Base-by-base conservation (phyloP, 1,140 invertebrate genomes). In the Orchesella cincta region DNA sequence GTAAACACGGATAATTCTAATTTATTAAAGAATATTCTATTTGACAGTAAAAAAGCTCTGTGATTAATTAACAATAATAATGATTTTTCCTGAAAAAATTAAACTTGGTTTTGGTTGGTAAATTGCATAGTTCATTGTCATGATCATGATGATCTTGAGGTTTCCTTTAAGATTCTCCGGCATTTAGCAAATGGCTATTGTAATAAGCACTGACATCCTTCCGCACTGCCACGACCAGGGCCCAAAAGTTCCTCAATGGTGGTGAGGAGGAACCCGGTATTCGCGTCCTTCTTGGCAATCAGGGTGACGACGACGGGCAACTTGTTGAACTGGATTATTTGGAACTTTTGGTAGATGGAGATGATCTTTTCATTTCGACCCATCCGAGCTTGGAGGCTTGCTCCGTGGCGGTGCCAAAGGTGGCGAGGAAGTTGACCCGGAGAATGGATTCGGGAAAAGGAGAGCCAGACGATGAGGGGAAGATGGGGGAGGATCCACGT, bases 241-340 rank as follows among this genome's bases (percentile, higher is more conserved):
- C 93, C 92, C 75, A 94, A 90, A 82, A 91, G 90, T 74, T 89
- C 88, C 85, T 94, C 92, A 78, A 94, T 83, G 33, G 75, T 76
- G 2, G 91, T 90, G 64, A 95, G 84, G 71, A 94, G 92, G 76
- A 93, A 92, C 28, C 94, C 94, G 28, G 93, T 95, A 83, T 95
- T 95, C 76, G 93, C 93, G 78, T 90, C 89, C 82, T 91, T 90
- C 80, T 89, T 91, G 33, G 93, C 93, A 81, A 96, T 92, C 84
- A 95, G 92, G 81, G 92, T 94, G 31, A 95, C 88, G 26, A 95
- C 91, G 77, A 96, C 83, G 28, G 94, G 93, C 29, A 93, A 85
- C 83, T 94, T 94, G 84, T 94, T 95, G 87, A 96, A 91, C 87
- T 95, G 93, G 35, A 96, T 90, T 2, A 95, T 93, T 90, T 96